A percentile compares a stretch with the other conserved stretches of the same genome.
Evolutionary conservation across 1,140 invertebrate species (phyloP).

Genomic region (Drosophila bocqueti): DNA sequence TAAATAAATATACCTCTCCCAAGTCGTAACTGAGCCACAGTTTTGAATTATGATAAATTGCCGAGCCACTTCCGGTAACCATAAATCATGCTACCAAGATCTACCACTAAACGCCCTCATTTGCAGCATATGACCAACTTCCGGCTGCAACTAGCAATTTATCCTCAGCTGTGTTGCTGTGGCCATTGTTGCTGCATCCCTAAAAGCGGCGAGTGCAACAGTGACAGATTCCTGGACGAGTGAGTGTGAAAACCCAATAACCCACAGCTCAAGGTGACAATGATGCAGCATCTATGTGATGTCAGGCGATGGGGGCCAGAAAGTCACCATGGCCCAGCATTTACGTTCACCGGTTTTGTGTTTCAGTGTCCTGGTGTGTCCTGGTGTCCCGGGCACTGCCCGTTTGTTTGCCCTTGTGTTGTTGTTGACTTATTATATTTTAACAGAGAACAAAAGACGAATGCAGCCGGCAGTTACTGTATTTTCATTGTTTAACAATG

Average conservation of each 20-base stretch:
- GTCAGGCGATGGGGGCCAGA: conserved; percentile 21
- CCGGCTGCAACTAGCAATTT: conserved; percentile 30
- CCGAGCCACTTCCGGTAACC: background rate
- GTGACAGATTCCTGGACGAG: conserved; percentile 57
- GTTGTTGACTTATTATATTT: conserved; percentile 77
- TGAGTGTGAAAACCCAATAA: conserved; percentile 76
- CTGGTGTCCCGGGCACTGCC: conserved; percentile 26
- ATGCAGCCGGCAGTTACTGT: conserved; percentile 37
- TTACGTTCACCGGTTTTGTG: background rate
- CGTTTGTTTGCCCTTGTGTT: conserved; percentile 68
- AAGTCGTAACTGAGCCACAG: too few species aligned
- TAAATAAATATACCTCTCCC: background rate
- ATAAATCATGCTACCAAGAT: conserved; percentile 5
- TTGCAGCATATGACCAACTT: conserved; percentile 20
- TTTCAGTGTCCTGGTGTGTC: conserved; percentile 17
- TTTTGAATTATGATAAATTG: background rate
- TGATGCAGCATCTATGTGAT: conserved; percentile 59
- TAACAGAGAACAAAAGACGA: conserved; percentile 63
- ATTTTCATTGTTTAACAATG: conserved; percentile 72
- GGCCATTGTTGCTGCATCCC: conserved; percentile 20
- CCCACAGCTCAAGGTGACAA: conserved; percentile 79
- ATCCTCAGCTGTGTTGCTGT: conserved; percentile 15
- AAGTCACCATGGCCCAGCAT: conserved; percentile 47
- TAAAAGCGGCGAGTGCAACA: conserved; percentile 28
- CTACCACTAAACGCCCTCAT: conserved; percentile 14